phyloP scores from a whole-genome alignment of 2,797 vertebrate genomes.

The Protosalanx chinensis region DNA sequence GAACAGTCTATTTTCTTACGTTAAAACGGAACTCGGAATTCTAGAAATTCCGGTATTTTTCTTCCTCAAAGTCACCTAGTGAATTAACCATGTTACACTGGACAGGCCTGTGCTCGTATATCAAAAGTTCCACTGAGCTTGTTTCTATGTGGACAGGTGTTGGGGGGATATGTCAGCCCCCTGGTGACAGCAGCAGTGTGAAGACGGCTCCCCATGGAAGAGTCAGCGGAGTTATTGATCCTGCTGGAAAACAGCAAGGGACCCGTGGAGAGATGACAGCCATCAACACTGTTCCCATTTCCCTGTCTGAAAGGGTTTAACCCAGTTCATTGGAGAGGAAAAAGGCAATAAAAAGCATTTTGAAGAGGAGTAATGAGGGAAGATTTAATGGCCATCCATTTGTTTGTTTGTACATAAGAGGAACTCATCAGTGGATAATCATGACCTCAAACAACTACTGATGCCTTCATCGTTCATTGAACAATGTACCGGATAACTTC shows the following conservation, averaged over 20 bases:
- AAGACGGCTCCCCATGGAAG: slow-evolving; percentile 43
- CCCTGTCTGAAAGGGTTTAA: background rate
- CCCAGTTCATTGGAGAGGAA: too few species aligned
- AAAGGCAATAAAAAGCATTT: too few species aligned
- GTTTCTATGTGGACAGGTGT: background rate
- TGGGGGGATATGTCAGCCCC: slow-evolving; percentile 9
- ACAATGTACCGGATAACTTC: too few species aligned
- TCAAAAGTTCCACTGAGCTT: too few species aligned
- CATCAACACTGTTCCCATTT: slow-evolving; percentile 27
- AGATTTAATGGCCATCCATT: too few species aligned
- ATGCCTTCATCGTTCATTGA: too few species aligned
- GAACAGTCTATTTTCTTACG: background rate
- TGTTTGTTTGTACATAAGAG: too few species aligned
- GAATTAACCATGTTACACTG: background rate
- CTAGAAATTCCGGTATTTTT: too few species aligned
- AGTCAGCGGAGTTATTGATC: slow-evolving; percentile 63
- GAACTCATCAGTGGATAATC: too few species aligned
- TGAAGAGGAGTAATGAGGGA: too few species aligned
- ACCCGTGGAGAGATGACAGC: slow-evolving; percentile 28
- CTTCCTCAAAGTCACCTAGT: background rate
- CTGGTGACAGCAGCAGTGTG: slow-evolving; percentile 38
- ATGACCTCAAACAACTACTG: too few species aligned
- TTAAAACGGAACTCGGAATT: background rate
- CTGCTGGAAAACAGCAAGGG: slow-evolving; percentile 38
- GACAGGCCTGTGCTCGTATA: too few species aligned